phyloP scores from a whole-genome alignment of 2,113 vertebrate species.

The Periophthalmodon schlosseri region DNA sequence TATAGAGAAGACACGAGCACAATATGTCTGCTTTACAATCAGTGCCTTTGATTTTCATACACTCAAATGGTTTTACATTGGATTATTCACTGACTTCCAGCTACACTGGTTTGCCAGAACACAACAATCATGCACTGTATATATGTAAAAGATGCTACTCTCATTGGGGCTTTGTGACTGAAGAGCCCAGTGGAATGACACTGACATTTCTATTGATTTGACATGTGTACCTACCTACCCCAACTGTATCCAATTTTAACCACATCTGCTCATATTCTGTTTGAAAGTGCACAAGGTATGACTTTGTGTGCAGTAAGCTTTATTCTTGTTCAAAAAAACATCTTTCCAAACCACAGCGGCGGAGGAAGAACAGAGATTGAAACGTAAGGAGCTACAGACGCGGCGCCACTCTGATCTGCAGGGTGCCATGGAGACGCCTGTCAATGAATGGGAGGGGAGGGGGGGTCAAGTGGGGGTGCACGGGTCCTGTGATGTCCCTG shows the following conservation, averaged over 20 bases:
- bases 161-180: background rate
- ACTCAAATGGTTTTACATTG: no score
- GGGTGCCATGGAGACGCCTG: constrained; percentile 68
- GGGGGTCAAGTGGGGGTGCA: background rate
- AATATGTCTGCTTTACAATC: no score
- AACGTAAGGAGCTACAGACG: constrained; percentile 55
- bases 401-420: constrained; percentile 67
- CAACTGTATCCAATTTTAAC: constrained; percentile 31
- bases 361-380: constrained; percentile 59
- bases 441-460: constrained; percentile 33
- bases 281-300: constrained; percentile 30
- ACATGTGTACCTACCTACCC: constrained; percentile 1
- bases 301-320: constrained; percentile 9
- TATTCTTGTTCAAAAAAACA: constrained; percentile 40
- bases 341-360: constrained; percentile 49
- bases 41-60: no score
- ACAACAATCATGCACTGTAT: no score
- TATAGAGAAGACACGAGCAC: no score
- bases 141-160: no score
- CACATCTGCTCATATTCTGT: constrained; percentile 28
- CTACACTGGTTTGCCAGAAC: no score
- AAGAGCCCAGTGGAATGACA: constrained; percentile 10
- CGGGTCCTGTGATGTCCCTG: constrained; percentile 55
- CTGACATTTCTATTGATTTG: constrained; percentile 25
- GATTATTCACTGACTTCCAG: no score